These are phyloP conservation scores for Salvelinus fontinalis DNA, from an alignment of 2,113 vertebrate species.

Conservation along the genomic window DNA sequence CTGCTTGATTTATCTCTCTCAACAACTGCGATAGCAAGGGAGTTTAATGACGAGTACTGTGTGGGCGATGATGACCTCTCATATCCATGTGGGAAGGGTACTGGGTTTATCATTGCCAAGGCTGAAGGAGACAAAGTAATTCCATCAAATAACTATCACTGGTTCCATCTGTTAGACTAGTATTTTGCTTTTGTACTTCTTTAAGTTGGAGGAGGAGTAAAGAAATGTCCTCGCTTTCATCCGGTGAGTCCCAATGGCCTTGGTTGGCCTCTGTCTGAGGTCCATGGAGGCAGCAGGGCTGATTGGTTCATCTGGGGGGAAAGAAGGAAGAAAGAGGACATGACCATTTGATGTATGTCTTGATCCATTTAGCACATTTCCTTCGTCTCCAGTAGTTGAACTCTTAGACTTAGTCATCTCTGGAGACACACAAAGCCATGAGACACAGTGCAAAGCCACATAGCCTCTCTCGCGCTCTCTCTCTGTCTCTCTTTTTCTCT, in stretches of 20 bases:
- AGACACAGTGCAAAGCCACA: background rate
- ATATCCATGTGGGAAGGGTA: no score
- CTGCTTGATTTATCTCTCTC: background rate
- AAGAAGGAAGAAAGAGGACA: background rate
- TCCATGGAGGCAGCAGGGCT: background rate
- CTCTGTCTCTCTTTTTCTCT: background rate
- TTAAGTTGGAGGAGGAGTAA: background rate
- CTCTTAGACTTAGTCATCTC: background rate
- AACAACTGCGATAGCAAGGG: background rate
- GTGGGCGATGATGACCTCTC: no score
- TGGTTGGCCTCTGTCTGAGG: background rate
- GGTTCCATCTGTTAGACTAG: background rate
- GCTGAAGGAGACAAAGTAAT: background rate
- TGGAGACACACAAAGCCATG: background rate
- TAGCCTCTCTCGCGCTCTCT: background rate
- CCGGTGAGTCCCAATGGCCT: background rate
- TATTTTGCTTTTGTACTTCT: background rate
- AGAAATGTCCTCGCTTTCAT: background rate
- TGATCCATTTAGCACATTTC: constrained; percentile 4
- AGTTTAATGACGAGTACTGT: no score
- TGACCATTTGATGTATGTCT: background rate
- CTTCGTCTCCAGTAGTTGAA: background rate
- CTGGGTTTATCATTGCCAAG: no score
- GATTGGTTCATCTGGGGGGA: background rate
- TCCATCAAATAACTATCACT: background rate